Conservation (phyloP, 2,888 invertebrate species). For the Ophion obscuratus region DNA sequence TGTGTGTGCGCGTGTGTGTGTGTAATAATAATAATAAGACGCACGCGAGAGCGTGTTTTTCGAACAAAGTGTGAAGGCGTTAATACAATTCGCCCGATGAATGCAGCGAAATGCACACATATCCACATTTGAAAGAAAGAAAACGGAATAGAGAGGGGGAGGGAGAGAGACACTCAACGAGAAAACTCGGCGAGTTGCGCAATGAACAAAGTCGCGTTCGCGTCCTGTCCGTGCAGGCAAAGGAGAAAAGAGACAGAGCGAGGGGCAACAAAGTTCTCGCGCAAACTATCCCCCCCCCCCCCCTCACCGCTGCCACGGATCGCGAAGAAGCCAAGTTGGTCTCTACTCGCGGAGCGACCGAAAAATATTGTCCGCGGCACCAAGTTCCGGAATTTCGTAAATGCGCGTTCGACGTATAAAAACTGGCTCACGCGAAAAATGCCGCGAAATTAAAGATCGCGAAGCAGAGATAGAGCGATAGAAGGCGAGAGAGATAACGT, state of each 20-base stretch:
- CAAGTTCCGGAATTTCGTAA: background rate
- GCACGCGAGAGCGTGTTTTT: conserved; percentile 22
- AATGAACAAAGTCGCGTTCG: conserved; percentile 80
- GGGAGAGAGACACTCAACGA: conserved; percentile 41
- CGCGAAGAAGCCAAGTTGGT: too few species aligned
- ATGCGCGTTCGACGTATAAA: conserved; percentile 13
- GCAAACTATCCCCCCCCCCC: conserved; percentile 57
- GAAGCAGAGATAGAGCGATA: conserved; percentile 36
- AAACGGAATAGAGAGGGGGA: background rate
- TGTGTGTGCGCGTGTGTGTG: too few species aligned
- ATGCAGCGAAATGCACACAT: conserved; percentile 72
- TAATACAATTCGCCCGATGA: conserved; percentile 41
- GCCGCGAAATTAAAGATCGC: conserved; percentile 45
- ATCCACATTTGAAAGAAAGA: background rate
- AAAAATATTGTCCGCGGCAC: too few species aligned
- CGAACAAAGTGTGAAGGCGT: background rate
- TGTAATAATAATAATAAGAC: conserved; percentile 7
- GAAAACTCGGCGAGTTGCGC: conserved; percentile 80
- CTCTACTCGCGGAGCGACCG: too few species aligned
- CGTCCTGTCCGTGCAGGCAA: conserved; percentile 68
- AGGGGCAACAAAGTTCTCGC: conserved; percentile 64
- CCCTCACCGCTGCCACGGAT: too few species aligned
- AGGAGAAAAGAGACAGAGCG: conserved; percentile 34
- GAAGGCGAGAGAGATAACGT: conserved; percentile 18
- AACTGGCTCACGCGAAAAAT: background rate